These are phyloP conservation scores for Chrysodeixis includens DNA, from an alignment of 2,888 invertebrate species.

Conservation along the genomic window DNA sequence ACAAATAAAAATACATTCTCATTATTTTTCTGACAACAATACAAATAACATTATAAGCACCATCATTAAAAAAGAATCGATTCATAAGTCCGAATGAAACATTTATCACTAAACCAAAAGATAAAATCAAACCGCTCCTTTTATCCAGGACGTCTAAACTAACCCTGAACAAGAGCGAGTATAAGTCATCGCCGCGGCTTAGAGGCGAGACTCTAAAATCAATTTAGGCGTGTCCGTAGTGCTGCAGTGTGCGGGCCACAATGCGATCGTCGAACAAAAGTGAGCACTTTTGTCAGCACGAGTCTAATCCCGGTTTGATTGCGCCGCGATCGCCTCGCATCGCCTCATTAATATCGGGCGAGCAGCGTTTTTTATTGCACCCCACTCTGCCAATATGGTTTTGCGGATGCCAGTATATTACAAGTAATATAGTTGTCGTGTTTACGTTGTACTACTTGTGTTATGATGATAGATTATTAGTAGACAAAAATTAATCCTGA, in stretches of 20 bases:
- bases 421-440: neutral
- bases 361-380: conserved; percentile 50
- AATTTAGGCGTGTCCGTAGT: conserved; percentile 10
- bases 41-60: too few relatives aligned
- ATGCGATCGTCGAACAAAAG: conserved; percentile 34
- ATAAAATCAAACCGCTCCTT: neutral
- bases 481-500: too few relatives aligned
- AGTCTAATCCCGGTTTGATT: conserved; percentile 70
- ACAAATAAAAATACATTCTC: too few relatives aligned
- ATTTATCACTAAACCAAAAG: neutral
- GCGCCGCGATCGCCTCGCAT: conserved; percentile 57
- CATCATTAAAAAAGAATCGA: too few relatives aligned
- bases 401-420: conserved; percentile 7
- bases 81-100: neutral
- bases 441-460: neutral
- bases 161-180: neutral
- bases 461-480: neutral
- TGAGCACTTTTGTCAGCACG: conserved; percentile 62
- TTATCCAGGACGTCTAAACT: neutral
- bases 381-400: conserved; percentile 27
- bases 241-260: conserved; percentile 25
- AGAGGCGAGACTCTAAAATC: conserved; percentile 5
- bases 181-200: neutral
- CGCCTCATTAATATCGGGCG: conserved; percentile 64
- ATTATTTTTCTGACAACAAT: too few relatives aligned